Conservation (phyloP, 2,797 vertebrate species). For the Centroberyx gerrardi region DNA sequence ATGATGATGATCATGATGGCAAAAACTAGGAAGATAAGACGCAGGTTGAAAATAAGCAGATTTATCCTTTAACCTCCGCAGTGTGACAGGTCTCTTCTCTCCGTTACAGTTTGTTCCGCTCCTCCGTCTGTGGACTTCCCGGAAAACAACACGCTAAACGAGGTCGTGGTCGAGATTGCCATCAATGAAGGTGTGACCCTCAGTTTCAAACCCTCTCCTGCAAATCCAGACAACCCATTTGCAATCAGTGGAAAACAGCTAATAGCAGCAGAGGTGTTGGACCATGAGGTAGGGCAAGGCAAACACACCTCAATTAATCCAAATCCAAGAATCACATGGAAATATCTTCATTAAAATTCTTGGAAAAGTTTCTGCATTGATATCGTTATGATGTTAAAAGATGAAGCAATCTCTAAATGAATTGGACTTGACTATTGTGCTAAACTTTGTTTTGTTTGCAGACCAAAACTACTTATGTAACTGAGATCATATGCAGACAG, state of each 20-base stretch:
- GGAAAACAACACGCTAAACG: slow-evolving; percentile 67
- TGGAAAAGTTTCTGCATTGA: too few species aligned
- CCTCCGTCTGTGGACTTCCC: rapidly evolving
- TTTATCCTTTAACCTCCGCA: too few species aligned
- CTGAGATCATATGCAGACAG: rapidly evolving
- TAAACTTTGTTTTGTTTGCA: slow-evolving; percentile 34
- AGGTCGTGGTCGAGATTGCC: not conserved
- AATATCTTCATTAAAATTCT: too few species aligned
- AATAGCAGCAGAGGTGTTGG: slow-evolving; percentile 43
- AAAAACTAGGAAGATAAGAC: too few species aligned
- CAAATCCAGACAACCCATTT: slow-evolving; percentile 37
- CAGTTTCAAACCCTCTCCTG: rapidly evolving
- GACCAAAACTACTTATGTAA: rapidly evolving
- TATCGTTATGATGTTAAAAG: too few species aligned
- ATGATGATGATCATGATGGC: too few species aligned
- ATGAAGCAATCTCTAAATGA: too few species aligned
- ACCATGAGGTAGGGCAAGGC: slow-evolving; percentile 77
- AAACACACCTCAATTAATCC: not conserved
- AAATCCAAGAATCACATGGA: not conserved
- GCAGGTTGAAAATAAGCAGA: too few species aligned
- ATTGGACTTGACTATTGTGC: not conserved
- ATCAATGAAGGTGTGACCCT: not conserved
- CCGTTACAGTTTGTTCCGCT: slow-evolving; percentile 48
- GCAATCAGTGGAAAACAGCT: not conserved
- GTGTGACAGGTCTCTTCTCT: slow-evolving; percentile 1